Evolutionary conservation across 2,797 vertebrate genomes (phyloP), one percentile per base, ranked within the genome.

Genomic region (Remorina albescens): DNA sequence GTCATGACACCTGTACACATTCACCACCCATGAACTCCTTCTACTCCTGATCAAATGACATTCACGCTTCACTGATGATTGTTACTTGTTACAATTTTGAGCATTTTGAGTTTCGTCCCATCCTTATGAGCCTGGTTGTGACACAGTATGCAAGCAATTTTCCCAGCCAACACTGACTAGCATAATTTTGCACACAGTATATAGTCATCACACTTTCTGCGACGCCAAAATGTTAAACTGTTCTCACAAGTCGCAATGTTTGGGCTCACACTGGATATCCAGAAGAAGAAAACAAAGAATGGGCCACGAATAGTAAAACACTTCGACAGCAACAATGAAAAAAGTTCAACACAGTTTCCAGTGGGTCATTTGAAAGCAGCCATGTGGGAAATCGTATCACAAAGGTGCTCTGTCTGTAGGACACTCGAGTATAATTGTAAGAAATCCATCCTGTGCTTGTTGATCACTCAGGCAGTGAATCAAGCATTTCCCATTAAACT

Each of bases 401-500:
- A n/a, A 28, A 28, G 7, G 16, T 32, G 28, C 51, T 32, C 28
- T 15, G 6, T n/a, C 18, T 54, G 51, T 16, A 54, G 18, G 28
- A 10, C 26, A 19, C 16, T 54, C 10, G 9, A 54, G 28, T 9
- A 12, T 11, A 19, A 54, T 54, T 32, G 30, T 54, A n/a, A 13
- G 51, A 54, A 54, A 53, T 8, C 15, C 50, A 53, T 26, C 26
- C 26, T 10, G 8, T 18, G 15, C 4, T 11, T 54, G 51, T 54
- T 54, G 51, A n/a, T 54, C 51, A 54, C 30, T 32, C 28, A 54
- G 51, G 8, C 28, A n/a, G 30, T 54, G 51, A 54, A 32, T 32
- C 51, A n/a, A 54, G 51, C 9, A 5, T 10, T 32, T 18, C 28
- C 28, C 28, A n/a, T 32, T 32, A 54, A 54, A 54, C 8, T 54